Percentiles rank a stretch among this genome's conserved stretches.
Evolutionary conservation across 2,797 vertebrate genomes (phyloP).

Genomic region (Apodemus agrarius): DNA sequence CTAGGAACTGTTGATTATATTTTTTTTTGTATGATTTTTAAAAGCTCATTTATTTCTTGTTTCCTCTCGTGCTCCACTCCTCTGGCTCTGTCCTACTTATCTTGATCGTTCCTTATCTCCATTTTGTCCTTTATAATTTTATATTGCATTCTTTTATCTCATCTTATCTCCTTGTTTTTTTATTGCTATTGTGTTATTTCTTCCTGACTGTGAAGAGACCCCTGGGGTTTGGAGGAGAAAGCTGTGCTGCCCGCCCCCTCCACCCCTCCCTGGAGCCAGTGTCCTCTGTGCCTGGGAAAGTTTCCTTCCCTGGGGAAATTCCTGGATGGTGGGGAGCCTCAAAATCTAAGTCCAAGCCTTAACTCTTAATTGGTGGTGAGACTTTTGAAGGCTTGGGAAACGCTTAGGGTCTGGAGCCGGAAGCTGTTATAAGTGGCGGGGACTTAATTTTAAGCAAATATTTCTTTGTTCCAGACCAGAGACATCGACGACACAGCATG

Average conservation of each 20-base stretch:
- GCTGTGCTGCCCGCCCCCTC: too few species aligned
- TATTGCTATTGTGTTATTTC: conserved; percentile 55
- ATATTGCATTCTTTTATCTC: conserved; percentile 63
- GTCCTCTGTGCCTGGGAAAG: background rate
- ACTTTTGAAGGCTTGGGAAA: conserved; percentile 50
- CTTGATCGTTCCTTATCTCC: conserved; percentile 65
- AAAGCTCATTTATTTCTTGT: conserved; percentile 58
- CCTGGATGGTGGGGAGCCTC: background rate
- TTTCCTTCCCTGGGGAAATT: background rate
- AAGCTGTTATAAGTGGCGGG: background rate
- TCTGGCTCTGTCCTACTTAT: conserved; percentile 51
- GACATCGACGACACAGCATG: background rate
- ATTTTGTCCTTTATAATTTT: conserved; percentile 67
- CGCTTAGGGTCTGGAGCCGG: background rate
- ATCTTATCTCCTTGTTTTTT: conserved; percentile 58
- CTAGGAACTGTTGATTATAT: conserved; percentile 19
- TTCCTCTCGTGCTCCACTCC: background rate
- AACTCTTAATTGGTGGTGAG: conserved; percentile 7
- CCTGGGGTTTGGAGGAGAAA: background rate
- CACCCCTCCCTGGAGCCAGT: background rate
- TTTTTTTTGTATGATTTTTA: conserved; percentile 51
- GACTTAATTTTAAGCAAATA: conserved; percentile 39
- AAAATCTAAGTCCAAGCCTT: background rate
- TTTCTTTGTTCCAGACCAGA: background rate
- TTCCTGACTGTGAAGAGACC: conserved; percentile 18